These are phyloP conservation scores for Drosophila orena DNA, from an alignment of 1,140 invertebrate genomes.

Conservation along the genomic window DNA sequence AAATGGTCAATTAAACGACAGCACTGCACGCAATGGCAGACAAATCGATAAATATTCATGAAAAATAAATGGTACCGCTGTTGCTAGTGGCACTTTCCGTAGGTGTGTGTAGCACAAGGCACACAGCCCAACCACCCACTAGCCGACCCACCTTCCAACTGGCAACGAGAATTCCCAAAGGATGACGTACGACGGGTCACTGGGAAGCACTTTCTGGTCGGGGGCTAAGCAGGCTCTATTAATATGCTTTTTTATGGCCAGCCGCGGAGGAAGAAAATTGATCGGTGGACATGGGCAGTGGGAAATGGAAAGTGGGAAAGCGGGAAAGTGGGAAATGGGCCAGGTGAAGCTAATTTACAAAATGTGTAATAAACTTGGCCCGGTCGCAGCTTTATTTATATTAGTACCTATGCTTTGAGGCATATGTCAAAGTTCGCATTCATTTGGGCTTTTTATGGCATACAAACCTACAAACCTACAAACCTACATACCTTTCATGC, in stretches of 20 bases:
- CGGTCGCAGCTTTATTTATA: constrained; percentile 37
- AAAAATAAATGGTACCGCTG: constrained; percentile 65
- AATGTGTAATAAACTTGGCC: constrained; percentile 60
- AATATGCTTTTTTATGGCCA: constrained; percentile 61
- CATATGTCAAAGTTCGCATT: constrained; percentile 47
- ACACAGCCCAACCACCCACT: neutral
- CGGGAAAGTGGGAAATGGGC: neutral
- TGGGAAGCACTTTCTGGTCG: neutral
- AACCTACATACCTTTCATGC: neutral
- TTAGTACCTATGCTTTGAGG: constrained; percentile 28
- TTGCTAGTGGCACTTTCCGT: constrained; percentile 23
- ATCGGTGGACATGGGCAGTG: constrained; percentile 16
- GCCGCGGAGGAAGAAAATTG: constrained; percentile 15
- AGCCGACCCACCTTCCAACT: neutral
- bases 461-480: too few species aligned
- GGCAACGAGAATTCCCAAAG: constrained; percentile 49
- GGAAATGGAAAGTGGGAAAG: neutral
- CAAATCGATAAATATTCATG: constrained; percentile 81
- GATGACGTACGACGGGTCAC: constrained; percentile 61
- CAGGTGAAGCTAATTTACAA: constrained; percentile 57
- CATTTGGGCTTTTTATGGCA: constrained; percentile 40
- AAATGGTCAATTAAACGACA: constrained; percentile 25
- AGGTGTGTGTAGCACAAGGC: constrained; percentile 1
- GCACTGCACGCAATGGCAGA: constrained; percentile 52
- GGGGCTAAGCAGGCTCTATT: constrained; percentile 42